Base-by-base conservation (phyloP, 2,797 vertebrate genomes). In the Pithecia hirsuta region DNA sequence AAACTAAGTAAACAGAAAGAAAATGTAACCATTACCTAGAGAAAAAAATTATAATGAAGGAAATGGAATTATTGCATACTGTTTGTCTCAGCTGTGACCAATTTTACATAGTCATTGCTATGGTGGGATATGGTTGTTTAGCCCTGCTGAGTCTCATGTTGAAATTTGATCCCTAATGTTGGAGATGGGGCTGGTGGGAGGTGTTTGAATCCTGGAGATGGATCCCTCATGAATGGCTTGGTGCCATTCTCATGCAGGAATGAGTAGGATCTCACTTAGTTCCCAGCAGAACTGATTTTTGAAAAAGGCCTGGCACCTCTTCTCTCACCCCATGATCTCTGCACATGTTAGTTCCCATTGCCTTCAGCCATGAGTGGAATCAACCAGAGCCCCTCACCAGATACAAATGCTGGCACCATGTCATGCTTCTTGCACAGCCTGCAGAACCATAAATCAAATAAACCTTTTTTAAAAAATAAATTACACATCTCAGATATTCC, bases 1-100 rank as follows among this genome's bases (percentile, higher is more conserved):
- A 93, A 91, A 75, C 19, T 59, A 85, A 96, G 33, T 33, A 94
- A 92, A 92, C 78, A 79, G 39, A 85, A 92, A 46, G 17, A 78
- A 90, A 93, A 64, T n/a, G 7, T 11, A 81, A 39, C 81, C 50
- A 74, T 72, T 96, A 92, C 28, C 26, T 89, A 67, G 9, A 89
- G 26, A 14, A 72, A 92, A 87, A 87, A 84, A 48, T 6, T 67
- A 64, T 17, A 81, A 46, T 48, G 82, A 96, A 92, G 64, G 26
- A 72, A 95, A 59, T 55, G 8, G 22, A 89, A 95, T 91, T 86
- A 70, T 72, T 82, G 10, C 11, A 79, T 61, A 41, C 26, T 91
- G 24, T 82, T 57, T 91, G 13, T 4, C 36, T 81, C 79, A 82
- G 50, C n/a, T 94, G 17, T 92, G 72, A 96, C 95, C 17, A 88